phyloP scores from a whole-genome alignment of 2,888 invertebrate species.

The Ferrisia virgata region DNA sequence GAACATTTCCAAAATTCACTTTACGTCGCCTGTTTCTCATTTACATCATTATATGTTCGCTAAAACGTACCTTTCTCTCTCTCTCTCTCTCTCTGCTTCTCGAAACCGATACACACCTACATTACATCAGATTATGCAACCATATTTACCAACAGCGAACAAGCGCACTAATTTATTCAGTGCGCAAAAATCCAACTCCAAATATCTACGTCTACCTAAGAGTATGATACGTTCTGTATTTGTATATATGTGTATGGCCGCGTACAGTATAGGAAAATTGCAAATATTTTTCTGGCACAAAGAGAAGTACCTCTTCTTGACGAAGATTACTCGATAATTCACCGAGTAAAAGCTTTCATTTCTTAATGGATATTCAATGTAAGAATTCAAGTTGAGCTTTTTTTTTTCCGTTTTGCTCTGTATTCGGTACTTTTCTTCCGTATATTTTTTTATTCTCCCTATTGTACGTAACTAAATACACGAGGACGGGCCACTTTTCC shows the following conservation, averaged over 20 bases:
- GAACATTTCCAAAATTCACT: slow-evolving; percentile 27
- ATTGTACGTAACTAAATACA: background rate
- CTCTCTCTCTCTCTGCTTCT: background rate
- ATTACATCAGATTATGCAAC: background rate
- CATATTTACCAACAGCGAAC: background rate
- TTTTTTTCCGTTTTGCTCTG: background rate
- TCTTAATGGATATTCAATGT: slow-evolving; percentile 30
- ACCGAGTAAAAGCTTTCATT: slow-evolving; percentile 17
- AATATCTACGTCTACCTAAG: background rate
- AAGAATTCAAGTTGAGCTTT: background rate
- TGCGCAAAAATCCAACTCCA: background rate
- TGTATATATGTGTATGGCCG: too few relatives aligned
- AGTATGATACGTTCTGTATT: too few relatives aligned
- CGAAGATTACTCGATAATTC: slow-evolving; percentile 26
- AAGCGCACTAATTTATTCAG: background rate
- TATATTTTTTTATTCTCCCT: background rate
- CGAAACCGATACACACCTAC: background rate
- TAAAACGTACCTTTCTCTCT: background rate
- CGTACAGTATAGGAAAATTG: too few relatives aligned
- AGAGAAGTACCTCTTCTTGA: background rate
- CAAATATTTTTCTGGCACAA: background rate
- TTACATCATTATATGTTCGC: slow-evolving; percentile 19
- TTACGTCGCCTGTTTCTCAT: slow-evolving; percentile 1
- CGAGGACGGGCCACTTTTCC: background rate
- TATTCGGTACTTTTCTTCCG: background rate